Conservation (phyloP, 2,797 vertebrate genomes). For the Epinephelus malabaricus region DNA sequence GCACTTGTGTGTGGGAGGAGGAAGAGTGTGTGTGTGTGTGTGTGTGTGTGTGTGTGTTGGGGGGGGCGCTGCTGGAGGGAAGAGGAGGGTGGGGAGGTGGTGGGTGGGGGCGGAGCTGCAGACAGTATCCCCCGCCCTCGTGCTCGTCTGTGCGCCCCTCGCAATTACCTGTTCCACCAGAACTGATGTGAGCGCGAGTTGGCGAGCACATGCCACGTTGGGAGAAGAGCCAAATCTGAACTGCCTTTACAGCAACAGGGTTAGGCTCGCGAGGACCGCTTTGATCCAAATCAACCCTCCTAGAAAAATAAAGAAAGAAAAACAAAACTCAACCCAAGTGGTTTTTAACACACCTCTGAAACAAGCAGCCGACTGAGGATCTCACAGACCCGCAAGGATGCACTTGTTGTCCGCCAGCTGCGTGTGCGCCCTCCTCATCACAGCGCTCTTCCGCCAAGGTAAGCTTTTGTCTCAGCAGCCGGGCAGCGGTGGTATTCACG, state of each 20-base stretch:
- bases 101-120: constrained; percentile 59
- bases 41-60: no score
- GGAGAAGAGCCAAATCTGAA: constrained; percentile 49
- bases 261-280: constrained; percentile 40
- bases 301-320: not conserved
- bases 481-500: not conserved
- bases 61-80: constrained; percentile 3
- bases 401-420: constrained; percentile 81
- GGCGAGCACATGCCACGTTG: constrained; percentile 65
- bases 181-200: constrained; percentile 63
- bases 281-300: not conserved
- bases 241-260: constrained; percentile 16
- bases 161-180: constrained; percentile 79
- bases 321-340: constrained; percentile 46
- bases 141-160: constrained; percentile 54
- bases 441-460: constrained; percentile 75
- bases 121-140: constrained; percentile 57
- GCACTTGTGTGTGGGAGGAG: no score
- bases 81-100: no score
- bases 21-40: not conserved
- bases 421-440: constrained; percentile 57
- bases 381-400: constrained; percentile 77
- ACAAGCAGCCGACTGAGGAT: constrained; percentile 44
- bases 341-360: constrained; percentile 23
- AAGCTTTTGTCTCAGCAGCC: constrained; percentile 54